These are phyloP conservation scores for Acipenser transmontanus DNA, from an alignment of 2,797 vertebrate species.

Conservation along the genomic window DNA sequence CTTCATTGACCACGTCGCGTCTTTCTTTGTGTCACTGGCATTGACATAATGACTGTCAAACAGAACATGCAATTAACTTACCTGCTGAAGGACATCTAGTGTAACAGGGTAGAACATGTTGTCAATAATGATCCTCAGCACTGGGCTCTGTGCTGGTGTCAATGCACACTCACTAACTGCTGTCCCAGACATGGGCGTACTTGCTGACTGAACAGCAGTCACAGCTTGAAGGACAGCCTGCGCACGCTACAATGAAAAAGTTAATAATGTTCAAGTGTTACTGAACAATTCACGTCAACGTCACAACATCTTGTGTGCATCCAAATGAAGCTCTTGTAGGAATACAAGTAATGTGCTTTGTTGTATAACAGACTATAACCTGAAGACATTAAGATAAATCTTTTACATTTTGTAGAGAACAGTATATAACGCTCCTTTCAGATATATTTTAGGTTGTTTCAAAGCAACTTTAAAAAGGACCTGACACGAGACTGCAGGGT, in stretches of 20 bases:
- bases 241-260: conserved; percentile 65
- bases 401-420: too few species aligned
- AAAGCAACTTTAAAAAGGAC: too few species aligned
- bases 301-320: too few species aligned
- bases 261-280: too few species aligned
- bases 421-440: too few species aligned
- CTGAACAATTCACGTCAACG: too few species aligned
- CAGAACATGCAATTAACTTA: conserved; percentile 38
- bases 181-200: conserved; percentile 80
- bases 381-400: too few species aligned
- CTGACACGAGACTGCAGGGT: too few species aligned
- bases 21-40: conserved; percentile 16
- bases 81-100: conserved; percentile 95
- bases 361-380: too few species aligned
- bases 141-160: conserved; percentile 87
- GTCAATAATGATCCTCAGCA: conserved; percentile 95
- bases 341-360: too few species aligned
- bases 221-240: conserved; percentile 95
- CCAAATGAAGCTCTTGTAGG: too few species aligned
- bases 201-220: conserved; percentile 89
- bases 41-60: background rate
- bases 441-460: too few species aligned
- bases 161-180: conserved; percentile 77
- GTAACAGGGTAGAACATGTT: conserved; percentile 99
- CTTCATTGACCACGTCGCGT: background rate